Conservation (phyloP, 2,797 vertebrate species). For the Lithobates sylvaticus region DNA sequence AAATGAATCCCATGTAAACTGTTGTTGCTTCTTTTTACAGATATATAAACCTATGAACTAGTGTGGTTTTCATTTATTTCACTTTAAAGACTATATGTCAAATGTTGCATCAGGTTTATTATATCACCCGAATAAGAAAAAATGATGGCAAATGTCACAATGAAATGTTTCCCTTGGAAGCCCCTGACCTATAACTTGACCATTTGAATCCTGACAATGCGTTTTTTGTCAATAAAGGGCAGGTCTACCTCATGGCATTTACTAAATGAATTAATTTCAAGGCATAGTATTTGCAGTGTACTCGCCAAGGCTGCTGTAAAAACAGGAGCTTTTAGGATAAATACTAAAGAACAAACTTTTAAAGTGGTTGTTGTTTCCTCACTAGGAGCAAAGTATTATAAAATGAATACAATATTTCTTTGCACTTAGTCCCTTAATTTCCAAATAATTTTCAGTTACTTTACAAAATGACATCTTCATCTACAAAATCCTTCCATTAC, state of each 20-base stretch:
- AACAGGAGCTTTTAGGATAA: not conserved
- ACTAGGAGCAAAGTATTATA: constrained; percentile 11
- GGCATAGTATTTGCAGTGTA: not conserved
- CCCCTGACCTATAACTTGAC: constrained; percentile 46
- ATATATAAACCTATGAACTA: not conserved
- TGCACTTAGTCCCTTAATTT: not conserved
- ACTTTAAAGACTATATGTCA: constrained; percentile 32
- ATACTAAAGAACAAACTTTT: constrained; percentile 21
- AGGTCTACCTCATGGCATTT: constrained; percentile 36
- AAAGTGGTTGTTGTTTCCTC: constrained; percentile 1
- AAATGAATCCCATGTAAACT: not conserved
- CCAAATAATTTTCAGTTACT: constrained; percentile 24
- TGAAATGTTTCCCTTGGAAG: constrained; percentile 23
- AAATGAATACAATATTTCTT: constrained; percentile 20
- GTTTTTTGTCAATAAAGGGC: constrained; percentile 46
- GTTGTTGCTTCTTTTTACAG: not conserved
- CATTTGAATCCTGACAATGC: constrained; percentile 41
- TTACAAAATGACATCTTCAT: constrained; percentile 23
- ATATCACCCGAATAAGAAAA: constrained; percentile 35
- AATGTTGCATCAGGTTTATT: constrained; percentile 15
- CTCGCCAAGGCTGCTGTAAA: not conserved
- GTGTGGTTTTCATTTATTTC: constrained; percentile 5
- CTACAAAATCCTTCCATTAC: constrained; percentile 16
- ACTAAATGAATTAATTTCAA: constrained; percentile 34
- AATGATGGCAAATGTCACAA: constrained; percentile 44